phyloP scores from a whole-genome alignment of 2,888 invertebrate species.

The Ceriagrion tenellum region DNA sequence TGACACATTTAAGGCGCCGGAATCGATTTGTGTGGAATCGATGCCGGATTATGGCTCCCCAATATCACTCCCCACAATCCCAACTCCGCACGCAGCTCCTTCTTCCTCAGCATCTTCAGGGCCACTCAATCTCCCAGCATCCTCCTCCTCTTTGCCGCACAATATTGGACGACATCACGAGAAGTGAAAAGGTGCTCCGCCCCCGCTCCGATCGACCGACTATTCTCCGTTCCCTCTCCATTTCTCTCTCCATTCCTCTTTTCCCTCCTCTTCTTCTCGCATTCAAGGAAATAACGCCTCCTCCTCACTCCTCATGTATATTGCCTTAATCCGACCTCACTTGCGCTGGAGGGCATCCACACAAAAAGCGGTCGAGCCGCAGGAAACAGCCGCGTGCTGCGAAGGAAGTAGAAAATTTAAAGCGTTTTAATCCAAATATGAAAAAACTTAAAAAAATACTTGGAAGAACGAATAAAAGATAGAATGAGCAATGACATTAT shows the following conservation, averaged over 20 bases:
- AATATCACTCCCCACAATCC: background rate
- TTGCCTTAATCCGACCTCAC: background rate
- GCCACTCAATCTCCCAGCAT: background rate
- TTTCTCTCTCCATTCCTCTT: background rate
- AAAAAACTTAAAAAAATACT: no score
- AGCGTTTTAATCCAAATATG: no score
- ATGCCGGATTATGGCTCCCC: background rate
- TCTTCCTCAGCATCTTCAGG: background rate
- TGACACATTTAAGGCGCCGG: no score
- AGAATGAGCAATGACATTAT: no score
- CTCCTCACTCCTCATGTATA: background rate
- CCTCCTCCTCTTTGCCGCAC: background rate
- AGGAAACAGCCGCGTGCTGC: background rate
- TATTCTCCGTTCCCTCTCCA: background rate
- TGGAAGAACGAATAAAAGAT: no score
- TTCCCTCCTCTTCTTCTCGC: background rate
- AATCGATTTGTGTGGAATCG: no score
- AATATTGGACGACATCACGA: background rate
- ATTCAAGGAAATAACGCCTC: background rate
- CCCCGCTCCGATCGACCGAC: background rate
- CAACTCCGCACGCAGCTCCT: background rate
- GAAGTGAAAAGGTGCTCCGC: background rate
- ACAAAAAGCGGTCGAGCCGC: background rate
- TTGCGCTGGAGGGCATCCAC: background rate
- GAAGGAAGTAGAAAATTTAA: no score